Evolutionary conservation across 2,113 vertebrate genomes (phyloP).

Genomic region (Piprites chloris): DNA sequence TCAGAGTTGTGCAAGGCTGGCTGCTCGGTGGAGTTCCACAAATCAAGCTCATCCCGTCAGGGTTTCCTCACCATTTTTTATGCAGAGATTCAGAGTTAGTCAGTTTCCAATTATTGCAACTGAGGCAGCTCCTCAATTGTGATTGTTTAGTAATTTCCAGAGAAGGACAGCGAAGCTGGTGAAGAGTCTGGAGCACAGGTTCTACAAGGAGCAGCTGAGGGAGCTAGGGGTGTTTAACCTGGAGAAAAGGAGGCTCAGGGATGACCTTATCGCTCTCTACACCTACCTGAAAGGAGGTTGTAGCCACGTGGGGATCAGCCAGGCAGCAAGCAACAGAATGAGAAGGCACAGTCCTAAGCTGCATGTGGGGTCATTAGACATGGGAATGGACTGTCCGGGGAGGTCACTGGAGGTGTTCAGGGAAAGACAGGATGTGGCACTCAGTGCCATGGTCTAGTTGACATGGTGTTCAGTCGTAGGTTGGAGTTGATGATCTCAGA

Average conservation of each 20-base stretch:
- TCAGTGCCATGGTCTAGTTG: not conserved
- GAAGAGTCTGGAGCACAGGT: not conserved
- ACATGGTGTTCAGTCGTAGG: fast-evolving
- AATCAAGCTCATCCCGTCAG: not conserved
- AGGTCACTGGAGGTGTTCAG: not conserved
- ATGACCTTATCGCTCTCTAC: fast-evolving
- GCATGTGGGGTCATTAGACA: fast-evolving
- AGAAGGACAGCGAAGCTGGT: not conserved
- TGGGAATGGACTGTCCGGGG: not conserved
- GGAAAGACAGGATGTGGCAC: not conserved
- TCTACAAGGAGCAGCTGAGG: too few relatives aligned
- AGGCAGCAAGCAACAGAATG: not conserved
- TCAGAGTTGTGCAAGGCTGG: not conserved
- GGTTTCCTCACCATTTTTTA: not conserved
- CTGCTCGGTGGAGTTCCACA: fast-evolving
- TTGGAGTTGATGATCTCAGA: not conserved
- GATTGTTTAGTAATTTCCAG: not conserved
- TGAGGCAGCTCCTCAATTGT: not conserved
- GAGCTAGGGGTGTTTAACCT: not conserved
- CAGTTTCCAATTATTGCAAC: not conserved
- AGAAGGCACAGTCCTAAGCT: too few relatives aligned
- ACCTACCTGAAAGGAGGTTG: not conserved
- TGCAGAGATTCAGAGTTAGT: not conserved
- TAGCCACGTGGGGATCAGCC: not conserved
- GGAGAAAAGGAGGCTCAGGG: not conserved